These are phyloP conservation scores for Epicauta chinensis DNA, from an alignment of 1,140 invertebrate species.

Conservation along the genomic window DNA sequence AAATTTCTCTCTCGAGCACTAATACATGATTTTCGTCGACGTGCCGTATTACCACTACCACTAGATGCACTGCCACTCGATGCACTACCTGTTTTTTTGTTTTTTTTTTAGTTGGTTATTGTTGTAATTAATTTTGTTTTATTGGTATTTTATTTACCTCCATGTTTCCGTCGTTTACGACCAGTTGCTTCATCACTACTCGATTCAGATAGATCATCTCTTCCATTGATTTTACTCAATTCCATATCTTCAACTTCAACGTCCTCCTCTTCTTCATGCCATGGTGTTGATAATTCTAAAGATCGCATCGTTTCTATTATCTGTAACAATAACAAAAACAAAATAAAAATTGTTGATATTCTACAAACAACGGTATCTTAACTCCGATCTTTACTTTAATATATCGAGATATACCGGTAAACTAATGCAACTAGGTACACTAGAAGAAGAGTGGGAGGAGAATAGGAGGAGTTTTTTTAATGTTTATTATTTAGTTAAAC, in stretches of 20 bases:
- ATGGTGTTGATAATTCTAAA: constrained; percentile 41
- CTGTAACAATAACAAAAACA: no score
- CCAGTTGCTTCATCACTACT: constrained; percentile 41
- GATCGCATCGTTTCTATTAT: constrained; percentile 36
- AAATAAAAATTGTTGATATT: no score
- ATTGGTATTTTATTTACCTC: constrained; percentile 27
- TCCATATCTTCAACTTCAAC: constrained; percentile 39
- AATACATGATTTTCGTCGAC: constrained; percentile 52
- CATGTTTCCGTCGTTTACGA: constrained; percentile 39
- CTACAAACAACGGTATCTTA: no score
- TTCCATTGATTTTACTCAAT: constrained; percentile 32
- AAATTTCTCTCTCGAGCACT: constrained; percentile 77
- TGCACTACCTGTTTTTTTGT: constrained; percentile 39
- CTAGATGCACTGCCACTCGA: constrained; percentile 40
- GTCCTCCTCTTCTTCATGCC: constrained; percentile 41
- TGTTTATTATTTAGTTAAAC: no score
- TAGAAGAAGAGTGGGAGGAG: no score
- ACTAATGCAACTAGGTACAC: no score
- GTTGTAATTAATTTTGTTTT: neutral
- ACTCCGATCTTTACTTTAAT: no score
- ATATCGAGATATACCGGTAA: no score
- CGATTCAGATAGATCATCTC: constrained; percentile 40
- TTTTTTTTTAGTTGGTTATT: no score
- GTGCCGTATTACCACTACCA: constrained; percentile 34
- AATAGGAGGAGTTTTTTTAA: no score